A percentile compares a stretch with the other conserved stretches of the same genome.
Evolutionary conservation across 2,888 invertebrate genomes (phyloP).

Genomic region (Capitulum mitella): DNA sequence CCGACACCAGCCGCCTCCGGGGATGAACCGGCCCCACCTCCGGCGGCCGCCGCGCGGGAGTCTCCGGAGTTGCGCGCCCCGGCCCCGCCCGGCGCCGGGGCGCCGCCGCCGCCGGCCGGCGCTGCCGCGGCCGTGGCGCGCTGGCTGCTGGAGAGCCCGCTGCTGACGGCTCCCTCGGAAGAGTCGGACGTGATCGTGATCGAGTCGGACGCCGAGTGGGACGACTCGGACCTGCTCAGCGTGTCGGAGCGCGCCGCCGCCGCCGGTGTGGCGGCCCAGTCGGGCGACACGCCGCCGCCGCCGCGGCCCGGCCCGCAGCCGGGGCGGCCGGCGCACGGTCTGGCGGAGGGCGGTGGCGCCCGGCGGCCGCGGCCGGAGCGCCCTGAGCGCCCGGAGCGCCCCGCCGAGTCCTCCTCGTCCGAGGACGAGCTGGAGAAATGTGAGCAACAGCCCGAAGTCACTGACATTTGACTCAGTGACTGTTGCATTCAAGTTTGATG

Average conservation of each 20-base stretch:
- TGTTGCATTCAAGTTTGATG: too few relatives aligned
- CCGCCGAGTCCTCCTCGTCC: neutral
- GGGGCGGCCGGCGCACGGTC: too few relatives aligned
- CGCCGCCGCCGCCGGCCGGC: neutral
- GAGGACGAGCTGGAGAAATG: neutral
- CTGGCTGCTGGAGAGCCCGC: neutral
- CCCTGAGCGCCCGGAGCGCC: too few relatives aligned
- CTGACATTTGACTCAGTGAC: too few relatives aligned
- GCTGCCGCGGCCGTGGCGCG: neutral
- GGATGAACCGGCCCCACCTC: neutral
- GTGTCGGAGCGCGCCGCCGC: neutral
- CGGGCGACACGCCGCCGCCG: neutral
- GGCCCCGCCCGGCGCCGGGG: neutral
- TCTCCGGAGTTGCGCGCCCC: neutral
- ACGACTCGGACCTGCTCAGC: slow-evolving; percentile 13
- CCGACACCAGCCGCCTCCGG: neutral
- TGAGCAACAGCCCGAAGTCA: too few relatives aligned
- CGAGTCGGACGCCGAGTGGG: slow-evolving; percentile 11
- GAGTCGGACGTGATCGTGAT: neutral
- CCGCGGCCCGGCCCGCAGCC: neutral
- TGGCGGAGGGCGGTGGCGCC: neutral
- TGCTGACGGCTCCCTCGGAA: neutral
- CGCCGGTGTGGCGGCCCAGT: neutral
- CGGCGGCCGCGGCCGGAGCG: neutral
- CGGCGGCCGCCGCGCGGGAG: neutral